Evolutionary conservation across 1,140 invertebrate species (phyloP), one percentile per base, ranked within the genome.

Genomic region (Branchinecta lynchi): DNA sequence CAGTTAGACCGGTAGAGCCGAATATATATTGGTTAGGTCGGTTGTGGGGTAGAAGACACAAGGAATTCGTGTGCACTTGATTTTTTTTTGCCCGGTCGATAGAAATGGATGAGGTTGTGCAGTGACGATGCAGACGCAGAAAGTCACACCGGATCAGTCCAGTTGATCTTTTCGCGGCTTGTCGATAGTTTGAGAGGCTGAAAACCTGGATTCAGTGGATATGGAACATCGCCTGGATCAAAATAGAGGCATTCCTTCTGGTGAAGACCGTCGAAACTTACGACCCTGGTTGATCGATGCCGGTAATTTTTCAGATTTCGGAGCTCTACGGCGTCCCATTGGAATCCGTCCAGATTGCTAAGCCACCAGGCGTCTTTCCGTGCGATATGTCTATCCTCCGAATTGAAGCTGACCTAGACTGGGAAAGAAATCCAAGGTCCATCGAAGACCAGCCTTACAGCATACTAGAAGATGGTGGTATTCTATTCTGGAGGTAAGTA

Each of bases 281-380:
- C 7, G 68, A 45, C 10, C 45, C 44, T 7, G 21, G 46, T 71
- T 8, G 65, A 67, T 70, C 65, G 70, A 66, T 68, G 65, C 65
- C 32, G 32, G 5, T 32, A 32, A 32, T 71, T 71, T 74, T 76
- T 71, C 71, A 85, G 80, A 74, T 89, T 66, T 81, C 84, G 21
- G 76, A 81, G 74, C 74, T 85, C 65, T 85, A 84, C 74, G 79
- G 80, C 69, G 86, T 89, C 69, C 79, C 83, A 44, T 74, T 79
- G 60, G 84, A 88, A 73, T 77, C 83, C 75, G 76, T 89, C 65
- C 84, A 86, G 70, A 82, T 87, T 76, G 83, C 83, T 21, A 84
- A 85, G 77, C 81, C 82, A 46, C 80, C 81, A 72, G 79, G 79
- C 3, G 77, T 78, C 44, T 84, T 86, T 74, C 84, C 84, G 0